Base-by-base conservation (phyloP, 1,140 invertebrate species). In the Gerris buenoi region DNA sequence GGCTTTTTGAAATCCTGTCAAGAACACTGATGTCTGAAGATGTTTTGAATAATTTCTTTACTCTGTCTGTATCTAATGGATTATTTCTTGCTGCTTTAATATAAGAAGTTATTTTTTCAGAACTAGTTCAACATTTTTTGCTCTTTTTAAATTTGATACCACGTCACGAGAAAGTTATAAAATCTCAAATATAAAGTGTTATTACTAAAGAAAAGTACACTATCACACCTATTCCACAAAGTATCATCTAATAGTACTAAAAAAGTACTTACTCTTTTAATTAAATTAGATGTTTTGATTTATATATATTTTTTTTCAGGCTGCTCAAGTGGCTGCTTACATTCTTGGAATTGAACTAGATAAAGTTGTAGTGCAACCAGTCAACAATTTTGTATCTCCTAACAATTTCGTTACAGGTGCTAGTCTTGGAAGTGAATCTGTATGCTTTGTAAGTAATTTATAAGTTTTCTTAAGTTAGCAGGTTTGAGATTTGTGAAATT, bases 321-420 rank as follows among this genome's bases (percentile, higher is more conserved):
- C 85, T 14, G 85, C 85, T 22, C 90, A 93, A 82, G 85, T 88
- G 1, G 87, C 83, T 68, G 89, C 90, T 0, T 81, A 88, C 73
- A 82, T 80, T 1, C 75, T 94, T 1, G 86, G 85, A 10, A 84
- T 93, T 59, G 84, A 87, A n/a, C 67, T 93, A 62, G 81, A 85
- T 0, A 80, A 83, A 75, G 77, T 93, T 1, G 80, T 74, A 29
- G 80, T 93, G 0, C 88, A 89, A 75, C 82, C 88, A 18, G 84
- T 78, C 25, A 82, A 81, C 58, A 84, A 76, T 73, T 75, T 88
- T 23, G 82, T 81, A 61, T 77, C 84, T 25, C 81, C 86, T 1
- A 89, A 89, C 74, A 77, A 83, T 63, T 76, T 77, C 68, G 79
- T 82, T 0, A 88, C 86, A 10, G 89, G 86, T 18, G 88, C 87